Evolutionary conservation across 2,797 vertebrate species (phyloP), one percentile per base, ranked within the genome.

Genomic region (Florisuga fusca): DNA sequence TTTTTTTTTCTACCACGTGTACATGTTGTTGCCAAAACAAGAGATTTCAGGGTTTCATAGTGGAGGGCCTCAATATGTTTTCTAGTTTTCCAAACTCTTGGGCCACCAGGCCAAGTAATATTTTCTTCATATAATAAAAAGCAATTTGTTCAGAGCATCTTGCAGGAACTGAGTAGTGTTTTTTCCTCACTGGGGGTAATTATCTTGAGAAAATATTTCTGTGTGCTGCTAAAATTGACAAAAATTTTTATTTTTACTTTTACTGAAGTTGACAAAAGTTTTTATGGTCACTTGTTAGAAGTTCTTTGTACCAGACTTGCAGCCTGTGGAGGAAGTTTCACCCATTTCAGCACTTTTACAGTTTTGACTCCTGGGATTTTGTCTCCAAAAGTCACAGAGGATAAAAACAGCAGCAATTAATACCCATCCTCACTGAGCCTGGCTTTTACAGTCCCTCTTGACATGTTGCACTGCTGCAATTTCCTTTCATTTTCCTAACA

Each of bases 361-460:
- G 58, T 83, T 91, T 74, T 31, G 53, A 58, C 58, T 86, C 31
- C 43, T 75, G 93, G 63, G 91, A 84, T 93, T 94, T 89, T 64
- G 73, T 45, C 77, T 92, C 64, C 82, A 74, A 36, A 66, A 95
- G 74, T 88, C 92, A 77, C 83, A 89, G 83, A 75, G 66, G 55
- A 27, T 90, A 93, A 94, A 96, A 94, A 93, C 90, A 73, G 59
- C 33, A 33, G 89, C 92, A 96, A 96, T 95, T 96, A 95, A 96
- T 94, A 91, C 54, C 58, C 71, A 69, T 86, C n/a, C 84, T 88
- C 4, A 0, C 34, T n/a, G 59, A 76, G 86, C 71, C 89, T 90
- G 64, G 45, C 77, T 79, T 55, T 84, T 29, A 66, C 64, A 31
- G 8, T 55, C 63, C 90, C 67, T 91, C 46, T 54, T 88, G 77